Percentiles rank a stretch among this genome's conserved stretches.
Conservation (phyloP, 2,797 vertebrate genomes). For the Psittacula derbiana region DNA sequence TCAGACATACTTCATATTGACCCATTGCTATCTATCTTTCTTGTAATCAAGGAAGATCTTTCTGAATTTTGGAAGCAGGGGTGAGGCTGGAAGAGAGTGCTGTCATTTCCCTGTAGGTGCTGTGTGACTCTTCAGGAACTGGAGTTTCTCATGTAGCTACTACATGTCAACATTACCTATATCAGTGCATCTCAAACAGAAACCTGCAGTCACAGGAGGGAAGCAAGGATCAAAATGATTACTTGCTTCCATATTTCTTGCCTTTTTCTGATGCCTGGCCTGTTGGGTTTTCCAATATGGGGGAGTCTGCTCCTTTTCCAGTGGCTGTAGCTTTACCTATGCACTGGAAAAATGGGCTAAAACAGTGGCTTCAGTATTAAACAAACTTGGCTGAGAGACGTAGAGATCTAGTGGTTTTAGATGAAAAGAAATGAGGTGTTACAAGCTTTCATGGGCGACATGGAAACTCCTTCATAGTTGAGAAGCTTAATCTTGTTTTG, state of each 20-base stretch:
- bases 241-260: neutral
- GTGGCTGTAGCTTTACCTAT: neutral
- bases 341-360: neutral
- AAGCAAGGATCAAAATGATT: neutral
- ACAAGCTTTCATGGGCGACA: too few species aligned
- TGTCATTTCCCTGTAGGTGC: neutral
- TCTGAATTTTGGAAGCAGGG: neutral
- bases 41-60: neutral
- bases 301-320: neutral
- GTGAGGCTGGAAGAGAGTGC: neutral
- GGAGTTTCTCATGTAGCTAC: neutral
- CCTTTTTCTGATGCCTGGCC: neutral
- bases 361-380: neutral
- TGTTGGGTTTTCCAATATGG: neutral
- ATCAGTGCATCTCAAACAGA: neutral
- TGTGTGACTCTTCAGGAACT: neutral
- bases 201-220: neutral
- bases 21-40: neutral
- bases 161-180: rapidly evolving
- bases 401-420: conserved; percentile 44
- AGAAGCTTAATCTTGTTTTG: too few species aligned
- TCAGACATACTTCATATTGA: neutral
- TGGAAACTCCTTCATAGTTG: too few species aligned
- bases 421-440: neutral
- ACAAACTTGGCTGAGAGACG: neutral